Evolutionary conservation across 2,113 vertebrate species (phyloP), one percentile per base, ranked within the genome.

Genomic region (Rhegmatorhina hoffmannsi): DNA sequence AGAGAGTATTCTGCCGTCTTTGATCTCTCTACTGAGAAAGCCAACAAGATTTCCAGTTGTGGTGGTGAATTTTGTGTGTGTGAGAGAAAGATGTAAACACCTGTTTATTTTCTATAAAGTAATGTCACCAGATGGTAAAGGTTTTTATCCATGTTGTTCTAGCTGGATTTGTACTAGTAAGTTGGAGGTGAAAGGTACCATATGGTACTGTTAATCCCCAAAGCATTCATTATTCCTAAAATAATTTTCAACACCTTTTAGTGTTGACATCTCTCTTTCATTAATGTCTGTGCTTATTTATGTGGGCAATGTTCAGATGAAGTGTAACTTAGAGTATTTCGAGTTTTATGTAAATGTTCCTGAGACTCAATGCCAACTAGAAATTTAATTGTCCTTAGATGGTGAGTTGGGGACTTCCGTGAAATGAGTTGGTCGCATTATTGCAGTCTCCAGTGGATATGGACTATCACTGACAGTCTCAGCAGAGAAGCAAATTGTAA

Each of bases 121-220:
- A 92, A 28, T 91, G 75, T 91, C 87, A 87, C 43, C 92, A 96
- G 92, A 94, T 95, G 95, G 96, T 77, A 91, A 77, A 94, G 69
- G 47, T 49, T 96, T 95, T 95, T 90, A 87, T 83, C 87, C 67
- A 59, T 78, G 75, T 81, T 95, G 20, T 43, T 95, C 13, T 78
- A 92, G 60, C 66, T 95, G 91, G 95, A 97, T 97, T 96, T 97
- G 80, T 96, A 88, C 70, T 67, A 73, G 66, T 90, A 96, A 96
- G 73, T 87, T 86, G 84, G 74, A 96, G 81, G 84, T 85, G 91
- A 96, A 97, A 96, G 85, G 96, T 75, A 84, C 95, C 94, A 93
- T 93, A 96, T 94, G 95, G 85, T 92, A 79, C 90, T 93, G 78
- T 67, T 96, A 97, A 97, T 97, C 92, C 53, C 46, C 4, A 14